Evolutionary conservation across 2,888 invertebrate genomes (phyloP).

Genomic region (Leucophenga maculata): DNA sequence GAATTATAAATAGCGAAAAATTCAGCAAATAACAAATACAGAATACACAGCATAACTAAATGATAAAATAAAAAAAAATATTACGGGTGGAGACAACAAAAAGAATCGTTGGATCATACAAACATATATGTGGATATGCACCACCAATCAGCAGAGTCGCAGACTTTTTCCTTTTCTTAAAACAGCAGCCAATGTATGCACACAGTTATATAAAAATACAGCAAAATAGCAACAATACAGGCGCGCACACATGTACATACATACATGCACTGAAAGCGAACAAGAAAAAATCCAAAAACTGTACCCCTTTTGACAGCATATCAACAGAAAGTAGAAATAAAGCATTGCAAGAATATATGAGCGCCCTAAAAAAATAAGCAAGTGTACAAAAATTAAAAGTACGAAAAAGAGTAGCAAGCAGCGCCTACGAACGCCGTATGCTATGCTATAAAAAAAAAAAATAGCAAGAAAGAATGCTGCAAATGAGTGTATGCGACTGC

Average conservation of each 20-base stretch:
- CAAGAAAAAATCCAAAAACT: conserved; percentile 1
- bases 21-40: too few species aligned
- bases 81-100: conserved; percentile 65
- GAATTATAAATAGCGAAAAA: too few species aligned
- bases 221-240: conserved; percentile 17
- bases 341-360: conserved; percentile 21
- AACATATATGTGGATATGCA: conserved; percentile 22
- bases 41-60: conserved; percentile 6
- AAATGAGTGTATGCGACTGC: background rate
- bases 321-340: conserved; percentile 1
- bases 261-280: conserved; percentile 4
- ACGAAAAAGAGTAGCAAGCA: background rate
- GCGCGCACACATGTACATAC: conserved; percentile 28
- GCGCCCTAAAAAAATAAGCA: conserved; percentile 18
- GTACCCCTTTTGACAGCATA: background rate
- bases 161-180: conserved; percentile 64
- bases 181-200: conserved; percentile 53
- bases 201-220: background rate
- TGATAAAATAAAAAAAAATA: conserved; percentile 59
- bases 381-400: conserved; percentile 15
- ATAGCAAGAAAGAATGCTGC: background rate
- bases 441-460: conserved; percentile 28
- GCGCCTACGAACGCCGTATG: background rate
- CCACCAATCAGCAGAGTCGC: conserved; percentile 60
- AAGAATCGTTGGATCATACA: conserved; percentile 39